A percentile compares a stretch with the other conserved stretches of the same genome.
These are phyloP conservation scores for Leucophenga montana DNA, from an alignment of 2,888 invertebrate genomes.

Conservation along the genomic window DNA sequence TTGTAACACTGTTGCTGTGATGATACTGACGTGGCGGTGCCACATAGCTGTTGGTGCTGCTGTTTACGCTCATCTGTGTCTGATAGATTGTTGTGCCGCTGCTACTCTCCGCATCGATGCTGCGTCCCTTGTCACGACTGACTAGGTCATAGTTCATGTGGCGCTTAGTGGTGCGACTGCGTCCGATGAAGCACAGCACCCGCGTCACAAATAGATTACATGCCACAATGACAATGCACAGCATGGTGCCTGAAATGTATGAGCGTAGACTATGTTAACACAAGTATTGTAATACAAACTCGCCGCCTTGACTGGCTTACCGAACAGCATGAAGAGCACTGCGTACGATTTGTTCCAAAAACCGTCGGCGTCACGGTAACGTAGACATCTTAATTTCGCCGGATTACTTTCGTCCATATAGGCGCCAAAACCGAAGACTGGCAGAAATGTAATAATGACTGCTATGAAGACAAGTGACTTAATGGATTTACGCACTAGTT, in stretches of 20 bases:
- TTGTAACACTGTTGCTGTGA: conserved; percentile 68
- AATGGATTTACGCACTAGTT: conserved; percentile 82
- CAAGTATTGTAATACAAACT: too few relatives aligned
- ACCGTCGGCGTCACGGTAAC: conserved; percentile 82
- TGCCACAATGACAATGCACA: conserved; percentile 84
- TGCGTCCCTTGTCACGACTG: conserved; percentile 64
- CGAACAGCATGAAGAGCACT: conserved; percentile 83
- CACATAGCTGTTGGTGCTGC: conserved; percentile 37
- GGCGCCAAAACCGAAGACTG: conserved; percentile 82
- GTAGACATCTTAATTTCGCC: conserved; percentile 75
- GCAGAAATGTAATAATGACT: conserved; percentile 82
- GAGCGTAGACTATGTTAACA: too few relatives aligned
- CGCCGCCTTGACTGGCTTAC: conserved; percentile 73
- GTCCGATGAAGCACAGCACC: conserved; percentile 77
- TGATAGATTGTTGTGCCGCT: conserved; percentile 68
- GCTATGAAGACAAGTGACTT: conserved; percentile 81
- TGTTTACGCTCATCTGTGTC: conserved; percentile 45
- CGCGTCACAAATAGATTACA: conserved; percentile 88
- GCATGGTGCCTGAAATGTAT: conserved; percentile 77
- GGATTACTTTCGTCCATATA: conserved; percentile 77
- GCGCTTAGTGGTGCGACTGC: conserved; percentile 67
- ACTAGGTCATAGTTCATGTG: conserved; percentile 69
- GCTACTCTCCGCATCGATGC: conserved; percentile 63
- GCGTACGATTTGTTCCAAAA: conserved; percentile 82
- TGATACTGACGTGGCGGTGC: conserved; percentile 54